phyloP scores from a whole-genome alignment of 2,113 vertebrate genomes.

The Callipepla californica region DNA sequence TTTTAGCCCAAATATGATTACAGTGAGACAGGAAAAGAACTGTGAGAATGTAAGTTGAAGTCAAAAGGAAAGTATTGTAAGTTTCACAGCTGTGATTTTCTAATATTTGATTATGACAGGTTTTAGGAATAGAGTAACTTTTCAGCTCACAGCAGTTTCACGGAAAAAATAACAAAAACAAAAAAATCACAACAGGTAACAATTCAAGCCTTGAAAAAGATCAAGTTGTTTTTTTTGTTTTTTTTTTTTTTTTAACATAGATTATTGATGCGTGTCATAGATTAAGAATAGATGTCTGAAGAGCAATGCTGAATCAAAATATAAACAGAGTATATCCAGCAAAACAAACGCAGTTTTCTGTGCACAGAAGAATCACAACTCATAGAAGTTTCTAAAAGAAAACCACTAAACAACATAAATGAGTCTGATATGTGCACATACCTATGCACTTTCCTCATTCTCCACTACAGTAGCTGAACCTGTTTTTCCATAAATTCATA shows the following conservation, averaged over 20 bases:
- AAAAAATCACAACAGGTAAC: neutral
- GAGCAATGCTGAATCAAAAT: neutral
- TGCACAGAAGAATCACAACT: neutral
- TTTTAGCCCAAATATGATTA: neutral
- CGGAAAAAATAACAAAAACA: neutral
- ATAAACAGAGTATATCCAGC: neutral
- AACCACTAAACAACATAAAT: neutral
- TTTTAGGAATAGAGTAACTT: neutral
- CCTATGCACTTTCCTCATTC: neutral
- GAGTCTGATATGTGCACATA: neutral
- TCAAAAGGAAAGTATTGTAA: neutral
- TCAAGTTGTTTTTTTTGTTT: neutral
- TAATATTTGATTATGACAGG: neutral
- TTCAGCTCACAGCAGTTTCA: neutral
- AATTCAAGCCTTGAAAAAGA: neutral
- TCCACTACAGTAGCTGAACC: rapidly evolving
- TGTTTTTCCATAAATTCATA: neutral
- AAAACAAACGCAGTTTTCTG: neutral
- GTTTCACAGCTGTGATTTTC: neutral
- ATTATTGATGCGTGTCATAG: neutral
- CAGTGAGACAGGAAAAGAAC: neutral
- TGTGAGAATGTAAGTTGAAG: neutral
- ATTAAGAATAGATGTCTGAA: neutral
- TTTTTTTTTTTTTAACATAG: neutral
- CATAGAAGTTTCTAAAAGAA: neutral